Base-by-base conservation (phyloP, 2,113 vertebrate genomes). In the Neodontobutis hainanensis region DNA sequence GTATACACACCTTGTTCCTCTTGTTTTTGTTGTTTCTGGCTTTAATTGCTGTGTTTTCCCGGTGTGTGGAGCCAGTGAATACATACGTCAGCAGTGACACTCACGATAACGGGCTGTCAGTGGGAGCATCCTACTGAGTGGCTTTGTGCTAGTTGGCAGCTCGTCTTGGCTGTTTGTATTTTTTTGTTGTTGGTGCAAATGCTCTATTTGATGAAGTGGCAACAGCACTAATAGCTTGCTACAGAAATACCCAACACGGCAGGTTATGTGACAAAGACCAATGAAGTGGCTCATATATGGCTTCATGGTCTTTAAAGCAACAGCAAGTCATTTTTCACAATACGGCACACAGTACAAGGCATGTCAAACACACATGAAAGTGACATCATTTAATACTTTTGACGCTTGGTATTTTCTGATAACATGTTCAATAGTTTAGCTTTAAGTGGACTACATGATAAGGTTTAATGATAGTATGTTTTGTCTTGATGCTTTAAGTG, bases 1-100 rank as follows among this genome's bases (percentile, higher is more conserved):
- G 78, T 73, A 68, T 76, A 65, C 63, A n/a, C 61, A 65, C 78
- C 73, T 67, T 82, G 74, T 85, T 80, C 52, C 70, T 56, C 67
- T 47, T n/a, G 46, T 61, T 40, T 62, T 27, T 27, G 19, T 27
- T 3, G 3, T 27, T 27, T 67, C 57, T 7, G 9, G 40, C 47
- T 11, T 4, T 11, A 68, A 50, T 56, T 44, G 8, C 9, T 51
- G 16, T 57, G 56, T 61, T 60, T 67, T 42, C 14, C 66, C 8
- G 6, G 46, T 45, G 10, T 56, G 49, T 58, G 12, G 44, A 61
- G 10, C 34, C 44, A 53, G 57, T 46, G 53, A 53, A 62, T 68
- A 43, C 48, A 68, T 40, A 48, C 46, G 16, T 71, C 58, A 62
- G 59, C 6, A 35, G 3, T 16, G 44, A 64, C 65, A 51, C 61